Evolutionary conservation across 2,797 vertebrate species (phyloP).

Genomic region (Sebastes taczanowskii): DNA sequence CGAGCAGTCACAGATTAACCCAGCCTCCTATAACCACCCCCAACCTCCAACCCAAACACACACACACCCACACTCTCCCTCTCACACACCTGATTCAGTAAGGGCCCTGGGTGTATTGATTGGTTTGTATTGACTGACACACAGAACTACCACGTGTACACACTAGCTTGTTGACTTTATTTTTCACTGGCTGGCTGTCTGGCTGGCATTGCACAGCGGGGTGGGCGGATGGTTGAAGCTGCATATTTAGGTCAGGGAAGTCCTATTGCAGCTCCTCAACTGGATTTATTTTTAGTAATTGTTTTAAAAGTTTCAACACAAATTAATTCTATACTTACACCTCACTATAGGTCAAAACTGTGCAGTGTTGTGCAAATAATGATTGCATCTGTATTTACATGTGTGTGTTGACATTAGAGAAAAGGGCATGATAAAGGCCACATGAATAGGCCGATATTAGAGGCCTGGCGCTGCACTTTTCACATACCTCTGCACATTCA

Average conservation of each 20-base stretch:
- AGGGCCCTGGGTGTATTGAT: conserved; percentile 63
- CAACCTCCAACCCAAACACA: conserved; percentile 20
- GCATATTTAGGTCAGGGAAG: conserved; percentile 8
- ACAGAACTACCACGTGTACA: conserved; percentile 50
- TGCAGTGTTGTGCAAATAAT: background rate
- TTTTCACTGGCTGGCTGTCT: conserved; percentile 50
- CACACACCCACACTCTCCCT: background rate
- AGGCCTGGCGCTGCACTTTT: conserved; percentile 16
- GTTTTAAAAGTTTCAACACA: background rate
- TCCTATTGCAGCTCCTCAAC: background rate
- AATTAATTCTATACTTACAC: background rate
- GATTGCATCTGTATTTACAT: conserved; percentile 44
- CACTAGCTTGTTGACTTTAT: conserved; percentile 65
- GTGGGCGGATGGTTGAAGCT: background rate
- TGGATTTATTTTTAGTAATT: background rate
- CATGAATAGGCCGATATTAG: background rate
- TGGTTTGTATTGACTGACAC: conserved; percentile 65
- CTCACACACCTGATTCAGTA: conserved; percentile 36
- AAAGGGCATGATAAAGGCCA: conserved; percentile 54
- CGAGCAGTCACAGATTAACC: conserved; percentile 76
- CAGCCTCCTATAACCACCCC: conserved; percentile 47
- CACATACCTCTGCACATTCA: conserved; percentile 24
- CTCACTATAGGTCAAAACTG: background rate
- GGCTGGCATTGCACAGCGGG: background rate
- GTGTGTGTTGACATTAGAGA: conserved; percentile 43